Percentiles rank a stretch among this genome's conserved stretches.
phyloP scores from a whole-genome alignment of 1,140 invertebrate genomes.

The Drosophila orosa region DNA sequence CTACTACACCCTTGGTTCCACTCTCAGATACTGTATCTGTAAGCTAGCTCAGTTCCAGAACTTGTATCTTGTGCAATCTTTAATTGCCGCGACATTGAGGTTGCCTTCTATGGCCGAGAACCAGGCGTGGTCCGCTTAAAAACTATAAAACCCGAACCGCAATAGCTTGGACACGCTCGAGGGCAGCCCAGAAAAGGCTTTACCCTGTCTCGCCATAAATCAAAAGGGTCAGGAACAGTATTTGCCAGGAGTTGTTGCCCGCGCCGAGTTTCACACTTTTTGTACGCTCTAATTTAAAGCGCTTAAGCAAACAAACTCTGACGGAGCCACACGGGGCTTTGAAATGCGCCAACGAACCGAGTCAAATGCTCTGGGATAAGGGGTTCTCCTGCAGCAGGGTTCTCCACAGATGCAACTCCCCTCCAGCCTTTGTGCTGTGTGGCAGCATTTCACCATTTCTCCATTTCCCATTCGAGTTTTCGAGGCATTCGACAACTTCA shows the following conservation, averaged over 20 bases:
- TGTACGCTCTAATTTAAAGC: constrained; percentile 77
- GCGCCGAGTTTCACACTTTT: constrained; percentile 72
- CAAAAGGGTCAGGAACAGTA: constrained; percentile 38
- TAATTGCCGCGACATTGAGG: constrained; percentile 60
- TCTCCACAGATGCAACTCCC: constrained; percentile 12
- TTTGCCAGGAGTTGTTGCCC: constrained; percentile 28
- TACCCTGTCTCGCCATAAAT: constrained; percentile 55
- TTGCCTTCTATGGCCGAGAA: constrained; percentile 21
- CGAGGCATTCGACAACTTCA: constrained; percentile 84
- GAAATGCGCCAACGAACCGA: constrained; percentile 73
- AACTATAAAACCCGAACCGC: constrained; percentile 47
- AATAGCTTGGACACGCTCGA: constrained; percentile 68
- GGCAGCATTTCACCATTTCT: constrained; percentile 41
- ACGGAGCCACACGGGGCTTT: constrained; percentile 50
- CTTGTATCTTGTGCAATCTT: constrained; percentile 61
- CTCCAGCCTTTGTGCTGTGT: constrained; percentile 59
- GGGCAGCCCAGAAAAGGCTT: constrained; percentile 51
- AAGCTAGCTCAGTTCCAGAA: constrained; percentile 21
- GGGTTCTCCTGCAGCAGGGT: constrained; percentile 4
- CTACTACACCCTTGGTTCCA: background rate
- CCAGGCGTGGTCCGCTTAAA: constrained; percentile 6
- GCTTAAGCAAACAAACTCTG: constrained; percentile 70
- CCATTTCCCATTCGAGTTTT: constrained; percentile 53
- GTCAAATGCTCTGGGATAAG: constrained; percentile 12
- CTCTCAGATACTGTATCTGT: constrained; percentile 15